These are phyloP conservation scores for Conops quadrifasciatus DNA, from an alignment of 2,888 invertebrate genomes.

Conservation along the genomic window DNA sequence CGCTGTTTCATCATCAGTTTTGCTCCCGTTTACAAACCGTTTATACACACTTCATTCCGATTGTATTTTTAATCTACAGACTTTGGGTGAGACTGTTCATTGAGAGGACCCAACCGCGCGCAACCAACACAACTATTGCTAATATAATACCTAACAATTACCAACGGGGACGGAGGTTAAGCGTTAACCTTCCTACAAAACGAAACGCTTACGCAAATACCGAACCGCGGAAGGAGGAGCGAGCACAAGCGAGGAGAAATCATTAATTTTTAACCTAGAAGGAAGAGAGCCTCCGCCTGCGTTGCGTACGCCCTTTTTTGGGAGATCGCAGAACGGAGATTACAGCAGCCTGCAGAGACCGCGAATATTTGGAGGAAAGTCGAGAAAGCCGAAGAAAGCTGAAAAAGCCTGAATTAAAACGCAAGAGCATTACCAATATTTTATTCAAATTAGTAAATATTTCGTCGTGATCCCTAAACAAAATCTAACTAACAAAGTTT, in stretches of 20 bases:
- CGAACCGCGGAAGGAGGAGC: background rate
- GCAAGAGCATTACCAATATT: conserved; percentile 41
- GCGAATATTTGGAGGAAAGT: no score
- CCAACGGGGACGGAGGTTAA: no score
- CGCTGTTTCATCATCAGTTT: conserved; percentile 26
- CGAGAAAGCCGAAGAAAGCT: conserved; percentile 16
- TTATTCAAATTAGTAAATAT: conserved; percentile 40
- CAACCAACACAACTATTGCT: conserved; percentile 29
- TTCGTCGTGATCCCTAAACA: conserved; percentile 39
- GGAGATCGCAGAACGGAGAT: background rate
- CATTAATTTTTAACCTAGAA: background rate
- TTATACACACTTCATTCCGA: conserved; percentile 12
- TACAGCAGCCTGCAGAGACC: background rate
- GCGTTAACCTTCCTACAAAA: conserved; percentile 30
- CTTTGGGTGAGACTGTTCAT: conserved; percentile 57
- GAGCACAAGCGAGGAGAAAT: conserved; percentile 7
- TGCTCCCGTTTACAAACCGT: conserved; percentile 21
- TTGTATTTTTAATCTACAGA: conserved; percentile 47
- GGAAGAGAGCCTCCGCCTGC: conserved; percentile 8
- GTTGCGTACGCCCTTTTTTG: background rate
- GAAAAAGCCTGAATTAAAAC: conserved; percentile 37
- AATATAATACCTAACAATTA: conserved; percentile 43
- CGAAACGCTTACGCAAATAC: conserved; percentile 6
- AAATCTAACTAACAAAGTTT: conserved; percentile 39
- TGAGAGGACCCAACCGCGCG: conserved; percentile 45